These are phyloP conservation scores for Drosophila subobscura DNA, from an alignment of 1,140 invertebrate genomes.

Conservation along the genomic window DNA sequence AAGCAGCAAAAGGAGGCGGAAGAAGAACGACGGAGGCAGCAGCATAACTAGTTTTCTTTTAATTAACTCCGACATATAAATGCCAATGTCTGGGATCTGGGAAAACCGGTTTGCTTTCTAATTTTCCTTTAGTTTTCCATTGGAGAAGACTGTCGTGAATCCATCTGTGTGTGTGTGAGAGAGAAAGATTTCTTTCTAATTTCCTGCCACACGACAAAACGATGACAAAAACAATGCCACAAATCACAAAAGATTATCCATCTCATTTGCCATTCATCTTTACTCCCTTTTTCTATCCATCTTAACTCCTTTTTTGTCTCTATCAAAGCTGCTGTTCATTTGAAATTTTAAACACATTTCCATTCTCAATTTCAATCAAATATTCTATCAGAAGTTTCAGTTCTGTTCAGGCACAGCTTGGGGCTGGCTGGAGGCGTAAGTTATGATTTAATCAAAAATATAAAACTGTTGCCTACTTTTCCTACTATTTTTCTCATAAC, in stretches of 20 bases:
- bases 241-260: conserved; percentile 56
- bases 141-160: neutral
- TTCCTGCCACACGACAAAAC: conserved; percentile 40
- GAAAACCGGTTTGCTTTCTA: conserved; percentile 77
- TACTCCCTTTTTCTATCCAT: conserved; percentile 4
- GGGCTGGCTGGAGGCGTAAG: neutral
- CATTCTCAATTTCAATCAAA: conserved; percentile 23
- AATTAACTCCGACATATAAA: conserved; percentile 75
- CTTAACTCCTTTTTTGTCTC: conserved; percentile 11
- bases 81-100: conserved; percentile 54
- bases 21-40: conserved; percentile 12
- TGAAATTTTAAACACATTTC: conserved; percentile 30
- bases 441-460: conserved; percentile 43
- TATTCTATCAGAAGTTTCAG: conserved; percentile 6
- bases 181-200: conserved; percentile 56
- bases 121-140: conserved; percentile 67
- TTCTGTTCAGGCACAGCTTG: too few species aligned
- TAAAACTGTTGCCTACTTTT: conserved; percentile 56
- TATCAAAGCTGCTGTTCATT: conserved; percentile 17
- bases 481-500: conserved; percentile 34
- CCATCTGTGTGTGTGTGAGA: conserved; percentile 33
- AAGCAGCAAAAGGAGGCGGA: neutral
- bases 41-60: conserved; percentile 78
- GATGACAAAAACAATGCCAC: conserved; percentile 49
- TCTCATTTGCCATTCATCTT: neutral